Evolutionary conservation across 2,888 invertebrate genomes (phyloP).

Genomic region (Eupithecia dodoneata): DNA sequence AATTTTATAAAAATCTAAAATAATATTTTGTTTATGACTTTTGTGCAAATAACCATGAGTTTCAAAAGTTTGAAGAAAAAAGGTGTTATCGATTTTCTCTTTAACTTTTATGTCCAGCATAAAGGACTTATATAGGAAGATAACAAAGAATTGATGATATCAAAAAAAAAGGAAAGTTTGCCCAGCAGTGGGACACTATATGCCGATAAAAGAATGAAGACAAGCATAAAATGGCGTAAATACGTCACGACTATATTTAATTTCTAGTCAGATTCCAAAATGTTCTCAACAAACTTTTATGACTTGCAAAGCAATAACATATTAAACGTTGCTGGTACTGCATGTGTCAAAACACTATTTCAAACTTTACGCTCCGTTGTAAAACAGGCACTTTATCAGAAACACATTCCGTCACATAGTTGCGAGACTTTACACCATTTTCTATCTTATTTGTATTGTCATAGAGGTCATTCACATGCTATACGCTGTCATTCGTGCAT

Average conservation of each 20-base stretch:
- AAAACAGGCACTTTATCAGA: constrained; percentile 6
- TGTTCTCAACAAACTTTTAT: background rate
- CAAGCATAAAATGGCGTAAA: background rate
- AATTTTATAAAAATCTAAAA: too few species aligned
- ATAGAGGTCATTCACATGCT: background rate
- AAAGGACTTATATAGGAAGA: too few species aligned
- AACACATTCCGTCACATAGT: constrained; percentile 4
- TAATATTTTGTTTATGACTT: too few species aligned
- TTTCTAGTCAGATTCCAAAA: background rate
- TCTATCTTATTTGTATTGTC: background rate
- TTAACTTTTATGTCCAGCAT: too few species aligned
- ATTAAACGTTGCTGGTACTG: constrained; percentile 7
- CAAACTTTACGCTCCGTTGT: background rate
- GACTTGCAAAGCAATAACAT: background rate
- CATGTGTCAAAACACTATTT: constrained; percentile 4
- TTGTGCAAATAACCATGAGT: too few species aligned
- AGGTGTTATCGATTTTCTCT: too few species aligned
- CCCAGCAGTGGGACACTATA: background rate
- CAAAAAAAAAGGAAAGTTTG: background rate
- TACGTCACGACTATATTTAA: background rate
- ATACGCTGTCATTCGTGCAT: background rate
- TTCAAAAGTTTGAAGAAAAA: too few species aligned
- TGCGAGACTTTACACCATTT: background rate
- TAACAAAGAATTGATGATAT: background rate
- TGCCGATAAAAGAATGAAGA: background rate